Evolutionary conservation across 1,140 invertebrate species (phyloP).

Genomic region (Papilio glaucus): DNA sequence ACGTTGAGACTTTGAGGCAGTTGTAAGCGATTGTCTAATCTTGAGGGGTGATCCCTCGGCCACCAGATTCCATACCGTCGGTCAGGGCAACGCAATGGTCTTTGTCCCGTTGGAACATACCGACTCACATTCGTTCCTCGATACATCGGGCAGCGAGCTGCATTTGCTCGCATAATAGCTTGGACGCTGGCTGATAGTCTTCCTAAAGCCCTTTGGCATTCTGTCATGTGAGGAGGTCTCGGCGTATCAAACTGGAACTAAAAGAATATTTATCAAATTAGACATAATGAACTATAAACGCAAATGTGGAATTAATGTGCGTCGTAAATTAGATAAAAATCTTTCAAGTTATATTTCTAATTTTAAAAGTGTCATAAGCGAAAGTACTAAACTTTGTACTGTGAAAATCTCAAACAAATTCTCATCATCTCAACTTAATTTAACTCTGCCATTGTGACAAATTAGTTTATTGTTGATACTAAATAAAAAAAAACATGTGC

Average conservation of each 20-base stretch:
- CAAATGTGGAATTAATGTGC: not conserved
- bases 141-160: conserved; percentile 64
- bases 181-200: conserved; percentile 69
- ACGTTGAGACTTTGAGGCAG: conserved; percentile 43
- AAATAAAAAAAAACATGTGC: too few relatives aligned
- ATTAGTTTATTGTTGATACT: too few relatives aligned
- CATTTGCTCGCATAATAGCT: conserved; percentile 65
- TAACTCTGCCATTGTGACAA: too few relatives aligned
- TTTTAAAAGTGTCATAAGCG: too few relatives aligned
- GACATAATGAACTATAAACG: not conserved
- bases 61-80: conserved; percentile 66
- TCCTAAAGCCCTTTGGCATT: conserved; percentile 64
- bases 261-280: conserved; percentile 36
- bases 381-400: too few relatives aligned
- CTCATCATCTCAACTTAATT: too few relatives aligned
- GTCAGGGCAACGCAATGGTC: conserved; percentile 61
- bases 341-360: too few relatives aligned
- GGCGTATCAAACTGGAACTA: conserved; percentile 75
- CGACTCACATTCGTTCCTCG: conserved; percentile 69
- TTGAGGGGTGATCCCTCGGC: conserved; percentile 61
- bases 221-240: conserved; percentile 55
- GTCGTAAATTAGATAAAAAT: too few relatives aligned
- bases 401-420: too few relatives aligned
- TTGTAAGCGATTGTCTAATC: conserved; percentile 53
- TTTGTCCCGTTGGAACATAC: conserved; percentile 69